These are phyloP conservation scores for Odontocerum albicorne DNA, from an alignment of 2,888 invertebrate species.

Conservation along the genomic window DNA sequence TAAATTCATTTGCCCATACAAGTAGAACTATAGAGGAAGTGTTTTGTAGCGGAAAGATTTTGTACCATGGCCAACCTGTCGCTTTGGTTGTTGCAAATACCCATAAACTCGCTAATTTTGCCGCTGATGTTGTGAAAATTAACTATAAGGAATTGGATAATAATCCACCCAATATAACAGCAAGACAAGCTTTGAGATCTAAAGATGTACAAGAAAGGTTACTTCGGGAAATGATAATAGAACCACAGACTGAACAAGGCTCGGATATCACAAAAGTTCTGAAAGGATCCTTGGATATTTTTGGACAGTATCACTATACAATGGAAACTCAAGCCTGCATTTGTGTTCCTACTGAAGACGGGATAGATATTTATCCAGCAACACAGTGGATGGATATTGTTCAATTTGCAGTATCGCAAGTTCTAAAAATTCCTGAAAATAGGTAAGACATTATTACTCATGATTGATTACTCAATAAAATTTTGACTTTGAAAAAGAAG, in stretches of 20 bases:
- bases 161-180: conserved; percentile 49
- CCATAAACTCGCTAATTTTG: conserved; percentile 59
- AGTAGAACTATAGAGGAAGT: conserved; percentile 49
- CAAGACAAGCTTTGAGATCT: conserved; percentile 55
- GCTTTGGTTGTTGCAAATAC: conserved; percentile 72
- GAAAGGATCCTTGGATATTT: conserved; percentile 58
- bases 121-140: conserved; percentile 59
- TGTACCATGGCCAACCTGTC: conserved; percentile 73
- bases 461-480: too few relatives aligned
- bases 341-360: conserved; percentile 67
- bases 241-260: conserved; percentile 46
- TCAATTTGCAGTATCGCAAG: conserved; percentile 58
- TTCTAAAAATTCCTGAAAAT: conserved; percentile 59
- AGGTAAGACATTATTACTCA: too few relatives aligned
- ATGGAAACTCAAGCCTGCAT: conserved; percentile 75
- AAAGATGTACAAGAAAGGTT: conserved; percentile 49
- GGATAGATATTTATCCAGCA: conserved; percentile 63
- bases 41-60: conserved; percentile 57
- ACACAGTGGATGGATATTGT: conserved; percentile 67
- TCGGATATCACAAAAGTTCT: conserved; percentile 53
- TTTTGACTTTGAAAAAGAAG: too few relatives aligned
- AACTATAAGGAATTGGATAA: conserved; percentile 52
- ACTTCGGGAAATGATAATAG: conserved; percentile 43
- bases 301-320: conserved; percentile 73
- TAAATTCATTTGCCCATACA: conserved; percentile 58